A percentile compares a stretch with the other conserved stretches of the same genome.
These are phyloP conservation scores for Calyptomena viridis DNA, from an alignment of 2,113 vertebrate species.

Conservation along the genomic window DNA sequence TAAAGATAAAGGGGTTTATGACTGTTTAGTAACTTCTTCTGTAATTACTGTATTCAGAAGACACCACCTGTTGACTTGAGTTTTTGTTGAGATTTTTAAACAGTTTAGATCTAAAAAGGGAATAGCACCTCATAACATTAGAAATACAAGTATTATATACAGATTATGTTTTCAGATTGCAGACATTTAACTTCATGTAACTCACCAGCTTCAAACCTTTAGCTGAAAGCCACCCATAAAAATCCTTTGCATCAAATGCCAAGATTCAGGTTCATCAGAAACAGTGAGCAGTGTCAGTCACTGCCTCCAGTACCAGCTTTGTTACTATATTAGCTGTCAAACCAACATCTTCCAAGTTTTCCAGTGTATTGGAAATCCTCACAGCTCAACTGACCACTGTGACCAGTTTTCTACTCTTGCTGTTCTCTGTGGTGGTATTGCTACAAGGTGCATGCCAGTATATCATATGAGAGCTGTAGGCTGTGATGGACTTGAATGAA, in stretches of 20 bases:
- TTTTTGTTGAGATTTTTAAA: not conserved
- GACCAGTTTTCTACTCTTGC: not conserved
- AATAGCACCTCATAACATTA: not conserved
- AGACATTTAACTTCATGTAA: not conserved
- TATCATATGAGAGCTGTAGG: not conserved
- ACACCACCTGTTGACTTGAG: not conserved
- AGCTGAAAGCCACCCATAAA: fast-evolving
- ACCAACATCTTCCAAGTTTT: not conserved
- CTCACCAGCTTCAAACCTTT: not conserved
- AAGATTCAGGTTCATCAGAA: not conserved
- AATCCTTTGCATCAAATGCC: not conserved
- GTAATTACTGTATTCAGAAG: not conserved
- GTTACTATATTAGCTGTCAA: not conserved
- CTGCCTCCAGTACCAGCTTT: not conserved
- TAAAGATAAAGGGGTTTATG: not conserved
- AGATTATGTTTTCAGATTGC: not conserved
- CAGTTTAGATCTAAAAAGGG: not conserved
- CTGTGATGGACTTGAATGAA: not conserved
- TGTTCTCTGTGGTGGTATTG: not conserved
- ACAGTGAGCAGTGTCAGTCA: not conserved
- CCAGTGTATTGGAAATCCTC: not conserved
- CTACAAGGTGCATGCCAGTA: not conserved
- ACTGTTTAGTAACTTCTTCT: not conserved
- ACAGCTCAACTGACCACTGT: not conserved
- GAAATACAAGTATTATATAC: not conserved